Evolutionary conservation across 2,797 vertebrate genomes (phyloP).

Genomic region (Gymnopithys bicolor): DNA sequence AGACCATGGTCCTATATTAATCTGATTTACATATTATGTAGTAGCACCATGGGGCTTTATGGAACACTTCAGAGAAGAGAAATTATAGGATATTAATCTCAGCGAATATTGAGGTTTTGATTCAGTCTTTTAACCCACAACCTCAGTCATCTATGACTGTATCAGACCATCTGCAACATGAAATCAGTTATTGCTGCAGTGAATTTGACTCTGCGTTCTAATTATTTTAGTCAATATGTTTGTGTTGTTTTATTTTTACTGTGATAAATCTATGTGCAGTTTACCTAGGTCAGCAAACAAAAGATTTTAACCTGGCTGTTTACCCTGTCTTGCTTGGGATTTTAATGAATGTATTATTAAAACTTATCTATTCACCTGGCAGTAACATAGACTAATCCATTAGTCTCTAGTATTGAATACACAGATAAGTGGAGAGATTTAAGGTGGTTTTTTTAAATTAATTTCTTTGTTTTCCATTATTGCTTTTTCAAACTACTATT

Average conservation of each 20-base stretch:
- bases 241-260: not conserved
- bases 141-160: not conserved
- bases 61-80: conserved; percentile 18
- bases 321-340: fast-evolving
- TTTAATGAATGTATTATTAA: not conserved
- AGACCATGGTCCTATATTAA: conserved; percentile 10
- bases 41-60: not conserved
- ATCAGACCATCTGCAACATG: not conserved
- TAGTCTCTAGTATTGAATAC: not conserved
- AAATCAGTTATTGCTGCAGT: not conserved
- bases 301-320: not conserved
- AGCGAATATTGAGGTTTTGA: not conserved
- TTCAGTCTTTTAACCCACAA: not conserved
- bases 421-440: not conserved
- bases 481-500: not conserved
- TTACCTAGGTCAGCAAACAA: not conserved
- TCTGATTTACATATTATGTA: conserved; percentile 7
- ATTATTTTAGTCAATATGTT: not conserved
- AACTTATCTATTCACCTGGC: not conserved
- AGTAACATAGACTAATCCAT: not conserved
- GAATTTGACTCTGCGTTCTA: not conserved
- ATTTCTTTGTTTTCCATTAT: not conserved
- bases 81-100: not conserved
- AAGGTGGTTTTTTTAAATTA: not conserved
- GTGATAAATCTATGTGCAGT: not conserved